These are phyloP conservation scores for Mallotus villosus DNA, from an alignment of 2,797 vertebrate species.

Conservation along the genomic window DNA sequence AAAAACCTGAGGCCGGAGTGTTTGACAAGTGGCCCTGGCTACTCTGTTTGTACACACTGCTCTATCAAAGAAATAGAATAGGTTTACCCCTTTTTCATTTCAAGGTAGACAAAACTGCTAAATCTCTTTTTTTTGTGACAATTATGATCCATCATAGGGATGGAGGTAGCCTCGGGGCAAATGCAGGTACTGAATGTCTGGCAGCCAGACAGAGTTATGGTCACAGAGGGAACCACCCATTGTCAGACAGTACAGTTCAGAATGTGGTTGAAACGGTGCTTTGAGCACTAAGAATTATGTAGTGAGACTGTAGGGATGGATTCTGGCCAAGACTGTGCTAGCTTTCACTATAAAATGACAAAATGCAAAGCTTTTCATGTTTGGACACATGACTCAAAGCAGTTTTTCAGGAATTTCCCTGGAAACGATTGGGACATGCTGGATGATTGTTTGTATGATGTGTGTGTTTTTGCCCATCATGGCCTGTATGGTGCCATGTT, in stretches of 20 bases:
- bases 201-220: conserved; percentile 26
- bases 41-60: not conserved
- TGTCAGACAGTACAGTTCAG: not conserved
- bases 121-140: conserved; percentile 38
- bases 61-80: conserved; percentile 32
- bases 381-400: not conserved
- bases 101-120: conserved; percentile 17
- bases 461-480: conserved; percentile 23
- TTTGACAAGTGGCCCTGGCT: conserved; percentile 22
- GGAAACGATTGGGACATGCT: not conserved
- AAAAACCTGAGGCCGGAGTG: conserved; percentile 8
- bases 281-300: too few relatives aligned
- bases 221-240: conserved; percentile 25
- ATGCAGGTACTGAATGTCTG: conserved; percentile 38
- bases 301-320: not conserved
- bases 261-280: not conserved
- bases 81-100: conserved; percentile 47
- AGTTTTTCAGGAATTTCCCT: not conserved
- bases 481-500: conserved; percentile 26
- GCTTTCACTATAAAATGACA: not conserved
- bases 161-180: conserved; percentile 28
- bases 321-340: not conserved
- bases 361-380: not conserved
- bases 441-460: not conserved
- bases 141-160: conserved; percentile 53